Evolutionary conservation across 1,140 invertebrate genomes (phyloP), one percentile per base, ranked within the genome.

Genomic region (Batillaria attramentaria): DNA sequence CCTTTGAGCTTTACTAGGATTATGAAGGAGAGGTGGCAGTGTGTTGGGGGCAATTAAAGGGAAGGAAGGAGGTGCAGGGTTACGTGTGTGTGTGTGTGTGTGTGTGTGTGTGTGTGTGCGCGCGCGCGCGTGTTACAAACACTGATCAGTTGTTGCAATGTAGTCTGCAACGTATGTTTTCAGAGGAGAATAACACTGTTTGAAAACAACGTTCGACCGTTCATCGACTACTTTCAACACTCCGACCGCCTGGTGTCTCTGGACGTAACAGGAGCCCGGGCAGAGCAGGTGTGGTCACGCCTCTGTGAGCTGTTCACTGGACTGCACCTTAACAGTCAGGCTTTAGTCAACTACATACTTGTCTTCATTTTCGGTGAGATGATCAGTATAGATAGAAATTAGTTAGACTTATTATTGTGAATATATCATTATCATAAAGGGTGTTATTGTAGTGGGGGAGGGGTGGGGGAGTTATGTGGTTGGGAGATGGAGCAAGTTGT

Each of bases 171-270:
- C 50, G 81, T 5, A 76, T 43, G 70, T 72, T 80, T 82, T 57
- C 84, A 89, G 88, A 88, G 83, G 80, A 43, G 88, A 81, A 81
- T 84, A 8, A 78, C 81, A 0, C 68, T 88, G 46, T 89, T 84
- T 79, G 84, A 88, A 35, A 84, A 86, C 79, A 85, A 83, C 77
- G 83, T 85, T 13, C 79, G 75, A 28, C 80, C 83, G 13, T 87
- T 88, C 50, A 78, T 89, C 42, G 83, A 85, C n/a, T 86, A 84
- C 68, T 89, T 89, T 70, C 69, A 78, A 6, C 68, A 79, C 8
- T 79, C 82, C 16, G 84, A 86, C 6, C 79, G 87, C 3, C 79
- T 89, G 0, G 79, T 89, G 6, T 83, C 83, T 16, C 79, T 89
- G 1, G 88, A 89, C 79, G 85, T 87, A 6, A 86, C 88, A 10